Evolutionary conservation across 2,888 invertebrate genomes (phyloP).

Genomic region (Pseudoips prasinana): DNA sequence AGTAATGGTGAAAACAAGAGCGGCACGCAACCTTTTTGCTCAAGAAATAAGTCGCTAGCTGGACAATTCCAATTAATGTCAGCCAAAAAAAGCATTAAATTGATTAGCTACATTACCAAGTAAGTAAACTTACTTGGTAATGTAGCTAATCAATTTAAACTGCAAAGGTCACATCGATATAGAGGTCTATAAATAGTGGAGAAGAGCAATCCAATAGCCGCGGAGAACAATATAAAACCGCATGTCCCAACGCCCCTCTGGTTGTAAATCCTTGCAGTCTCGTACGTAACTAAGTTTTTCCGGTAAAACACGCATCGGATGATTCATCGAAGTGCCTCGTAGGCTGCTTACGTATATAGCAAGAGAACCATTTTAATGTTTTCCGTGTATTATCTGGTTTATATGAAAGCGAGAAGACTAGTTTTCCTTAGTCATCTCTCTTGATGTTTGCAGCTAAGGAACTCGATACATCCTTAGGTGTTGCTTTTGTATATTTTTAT

Average conservation of each 20-base stretch:
- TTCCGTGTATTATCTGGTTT: constrained; percentile 1
- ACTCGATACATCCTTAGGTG: no score
- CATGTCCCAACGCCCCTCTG: constrained; percentile 31
- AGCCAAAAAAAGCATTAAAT: constrained; percentile 18
- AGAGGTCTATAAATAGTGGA: constrained; percentile 19
- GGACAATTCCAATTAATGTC: constrained; percentile 15
- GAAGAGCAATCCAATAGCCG: constrained; percentile 33
- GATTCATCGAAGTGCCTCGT: constrained; percentile 50
- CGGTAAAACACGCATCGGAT: constrained; percentile 50
- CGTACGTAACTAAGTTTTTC: constrained; percentile 42
- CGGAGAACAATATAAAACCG: constrained; percentile 14
- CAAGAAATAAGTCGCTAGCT: constrained; percentile 19
- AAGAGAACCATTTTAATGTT: constrained; percentile 12
- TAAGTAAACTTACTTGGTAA: constrained; percentile 9
- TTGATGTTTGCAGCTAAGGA: no score
- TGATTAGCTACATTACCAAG: constrained; percentile 9
- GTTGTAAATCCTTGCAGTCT: constrained; percentile 51
- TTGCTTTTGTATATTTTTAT: no score
- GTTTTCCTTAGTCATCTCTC: no score
- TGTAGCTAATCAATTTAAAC: constrained; percentile 13
- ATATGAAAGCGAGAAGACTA: no score
- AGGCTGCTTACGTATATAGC: constrained; percentile 10
- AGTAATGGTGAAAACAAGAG: constrained; percentile 24
- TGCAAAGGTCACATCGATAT: constrained; percentile 22
- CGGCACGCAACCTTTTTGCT: constrained; percentile 28